These are phyloP conservation scores for Tyrannus savana DNA, from an alignment of 2,113 vertebrate genomes.

Conservation along the genomic window DNA sequence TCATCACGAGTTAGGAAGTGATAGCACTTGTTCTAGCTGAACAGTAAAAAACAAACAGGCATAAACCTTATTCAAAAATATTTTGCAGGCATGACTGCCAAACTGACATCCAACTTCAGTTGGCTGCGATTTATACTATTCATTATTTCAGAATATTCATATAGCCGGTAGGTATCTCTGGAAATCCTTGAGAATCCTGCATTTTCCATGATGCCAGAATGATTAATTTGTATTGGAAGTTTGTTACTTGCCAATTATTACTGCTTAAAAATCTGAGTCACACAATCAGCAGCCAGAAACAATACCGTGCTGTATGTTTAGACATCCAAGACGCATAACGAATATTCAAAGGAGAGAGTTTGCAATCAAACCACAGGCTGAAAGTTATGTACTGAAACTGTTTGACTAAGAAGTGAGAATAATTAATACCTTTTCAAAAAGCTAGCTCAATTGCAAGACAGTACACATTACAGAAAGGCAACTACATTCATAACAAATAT, in stretches of 20 bases:
- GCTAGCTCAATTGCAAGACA: neutral
- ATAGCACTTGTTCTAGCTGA: slow-evolving; percentile 49
- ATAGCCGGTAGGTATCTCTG: slow-evolving; percentile 40
- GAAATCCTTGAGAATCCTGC: slow-evolving; percentile 42
- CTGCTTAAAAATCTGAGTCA: slow-evolving; percentile 46
- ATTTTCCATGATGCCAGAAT: slow-evolving; percentile 1
- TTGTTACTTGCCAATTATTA: slow-evolving; percentile 30
- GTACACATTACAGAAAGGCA: neutral
- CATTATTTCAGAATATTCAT: slow-evolving; percentile 52
- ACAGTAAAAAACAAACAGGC: slow-evolving; percentile 45
- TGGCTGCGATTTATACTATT: slow-evolving; percentile 33
- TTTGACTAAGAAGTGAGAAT: neutral
- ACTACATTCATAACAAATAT: neutral
- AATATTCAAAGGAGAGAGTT: slow-evolving; percentile 38
- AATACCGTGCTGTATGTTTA: slow-evolving; percentile 21
- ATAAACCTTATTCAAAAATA: slow-evolving; percentile 40
- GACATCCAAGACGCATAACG: neutral
- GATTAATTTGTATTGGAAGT: slow-evolving; percentile 46
- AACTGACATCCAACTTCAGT: neutral
- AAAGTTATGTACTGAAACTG: neutral
- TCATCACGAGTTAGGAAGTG: slow-evolving; percentile 7
- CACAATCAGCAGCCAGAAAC: neutral
- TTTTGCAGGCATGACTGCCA: slow-evolving; percentile 17
- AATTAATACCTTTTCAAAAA: neutral
- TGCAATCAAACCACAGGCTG: neutral